Percentiles rank a stretch among this genome's conserved stretches.
These are phyloP conservation scores for Camponotus vicinus DNA, from an alignment of 1,140 invertebrate species.

Conservation along the genomic window DNA sequence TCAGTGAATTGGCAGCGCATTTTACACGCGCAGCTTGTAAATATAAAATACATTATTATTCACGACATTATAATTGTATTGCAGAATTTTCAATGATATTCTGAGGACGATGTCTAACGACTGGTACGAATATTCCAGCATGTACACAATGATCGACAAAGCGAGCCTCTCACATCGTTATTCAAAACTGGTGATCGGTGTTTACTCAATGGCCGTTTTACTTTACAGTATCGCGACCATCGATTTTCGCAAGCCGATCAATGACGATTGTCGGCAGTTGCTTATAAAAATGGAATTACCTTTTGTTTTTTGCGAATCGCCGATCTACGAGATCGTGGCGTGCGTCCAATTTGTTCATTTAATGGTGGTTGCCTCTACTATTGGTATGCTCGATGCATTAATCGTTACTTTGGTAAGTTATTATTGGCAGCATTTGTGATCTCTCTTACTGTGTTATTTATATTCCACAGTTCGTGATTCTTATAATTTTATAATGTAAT, in stretches of 20 bases:
- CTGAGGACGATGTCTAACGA: conserved; percentile 52
- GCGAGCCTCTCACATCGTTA: conserved; percentile 40
- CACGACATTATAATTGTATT: neutral
- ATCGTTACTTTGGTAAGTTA: conserved; percentile 63
- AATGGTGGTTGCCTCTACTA: conserved; percentile 6
- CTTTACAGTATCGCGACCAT: conserved; percentile 38
- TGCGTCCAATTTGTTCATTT: conserved; percentile 50
- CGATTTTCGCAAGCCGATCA: neutral
- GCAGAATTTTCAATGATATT: conserved; percentile 56
- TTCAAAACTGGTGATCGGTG: conserved; percentile 54
- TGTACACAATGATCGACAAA: conserved; percentile 45
- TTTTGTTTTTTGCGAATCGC: conserved; percentile 35
- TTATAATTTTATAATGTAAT: conserved; percentile 22
- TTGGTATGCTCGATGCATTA: conserved; percentile 42
- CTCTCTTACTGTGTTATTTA: neutral
- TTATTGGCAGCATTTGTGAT: neutral
- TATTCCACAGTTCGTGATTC: neutral
- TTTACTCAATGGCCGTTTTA: conserved; percentile 49
- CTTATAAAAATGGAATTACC: conserved; percentile 67
- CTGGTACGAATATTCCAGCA: conserved; percentile 33
- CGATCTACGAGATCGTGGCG: conserved; percentile 45
- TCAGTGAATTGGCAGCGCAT: neutral
- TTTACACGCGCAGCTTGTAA: neutral
- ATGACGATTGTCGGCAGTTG: conserved; percentile 10
- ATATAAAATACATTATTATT: conserved; percentile 4